Evolutionary conservation across 1,140 invertebrate genomes (phyloP).

Genomic region (Eriocheir sinensis): DNA sequence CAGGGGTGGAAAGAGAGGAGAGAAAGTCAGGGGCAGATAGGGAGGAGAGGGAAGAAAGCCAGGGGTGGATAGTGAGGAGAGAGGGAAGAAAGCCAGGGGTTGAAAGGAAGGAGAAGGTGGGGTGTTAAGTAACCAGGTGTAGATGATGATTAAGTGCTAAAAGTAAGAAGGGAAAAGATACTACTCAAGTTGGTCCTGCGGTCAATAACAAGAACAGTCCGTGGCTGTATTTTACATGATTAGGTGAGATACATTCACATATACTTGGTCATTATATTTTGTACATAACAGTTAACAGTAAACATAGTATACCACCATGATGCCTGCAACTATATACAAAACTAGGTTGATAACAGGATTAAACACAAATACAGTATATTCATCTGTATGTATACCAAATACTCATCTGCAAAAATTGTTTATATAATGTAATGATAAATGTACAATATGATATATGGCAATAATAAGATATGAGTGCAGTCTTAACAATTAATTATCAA

Average conservation of each 20-base stretch:
- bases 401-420: constrained; percentile 53
- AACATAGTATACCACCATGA: constrained; percentile 70
- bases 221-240: not conserved
- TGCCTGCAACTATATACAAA: constrained; percentile 73
- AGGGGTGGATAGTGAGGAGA: too few relatives aligned
- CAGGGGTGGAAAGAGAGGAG: too few relatives aligned
- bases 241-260: not conserved
- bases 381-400: constrained; percentile 67
- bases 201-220: not conserved
- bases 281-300: constrained; percentile 76
- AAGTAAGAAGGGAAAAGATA: too few relatives aligned
- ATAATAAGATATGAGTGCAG: constrained; percentile 48
- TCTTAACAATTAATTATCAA: constrained; percentile 61
- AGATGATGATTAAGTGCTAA: too few relatives aligned
- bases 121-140: too few relatives aligned
- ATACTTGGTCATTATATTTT: constrained; percentile 75
- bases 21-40: too few relatives aligned
- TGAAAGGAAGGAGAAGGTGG: too few relatives aligned
- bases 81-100: too few relatives aligned
- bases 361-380: constrained; percentile 72
- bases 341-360: constrained; percentile 64
- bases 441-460: constrained; percentile 75
- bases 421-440: constrained; percentile 76
- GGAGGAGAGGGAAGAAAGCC: too few relatives aligned
- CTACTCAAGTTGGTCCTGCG: not conserved